Percentiles rank a stretch among this genome's conserved stretches.
Evolutionary conservation across 2,797 vertebrate species (phyloP).

Genomic region (Todus mexicanus): DNA sequence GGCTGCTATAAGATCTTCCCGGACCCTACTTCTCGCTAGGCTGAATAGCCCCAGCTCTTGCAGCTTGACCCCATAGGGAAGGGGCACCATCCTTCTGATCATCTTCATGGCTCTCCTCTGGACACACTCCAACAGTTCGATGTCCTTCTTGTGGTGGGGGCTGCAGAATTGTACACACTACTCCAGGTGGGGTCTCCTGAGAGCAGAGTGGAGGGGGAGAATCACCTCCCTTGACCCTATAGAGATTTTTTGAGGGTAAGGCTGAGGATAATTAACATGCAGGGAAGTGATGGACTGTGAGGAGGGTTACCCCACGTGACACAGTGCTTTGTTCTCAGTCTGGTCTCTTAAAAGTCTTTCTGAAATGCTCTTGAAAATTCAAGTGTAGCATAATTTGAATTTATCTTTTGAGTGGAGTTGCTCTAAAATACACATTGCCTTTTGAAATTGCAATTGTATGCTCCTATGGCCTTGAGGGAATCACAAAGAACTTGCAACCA

Average conservation of each 20-base stretch:
- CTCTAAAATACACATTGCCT: background rate
- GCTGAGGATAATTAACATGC: background rate
- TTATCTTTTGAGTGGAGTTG: background rate
- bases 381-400: background rate
- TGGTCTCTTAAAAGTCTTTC: background rate
- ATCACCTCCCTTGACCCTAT: too few relatives aligned
- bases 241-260: background rate
- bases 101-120: too few relatives aligned
- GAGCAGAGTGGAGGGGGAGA: too few relatives aligned
- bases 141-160: too few relatives aligned
- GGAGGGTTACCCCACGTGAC: background rate
- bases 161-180: too few relatives aligned
- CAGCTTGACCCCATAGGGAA: too few relatives aligned
- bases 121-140: too few relatives aligned
- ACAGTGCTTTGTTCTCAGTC: background rate
- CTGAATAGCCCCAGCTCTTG: too few relatives aligned
- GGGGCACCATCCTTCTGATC: too few relatives aligned
- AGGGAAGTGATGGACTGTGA: background rate
- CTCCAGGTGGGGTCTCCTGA: too few relatives aligned
- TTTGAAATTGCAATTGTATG: background rate
- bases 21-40: too few relatives aligned
- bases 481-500: background rate
- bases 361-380: conserved; percentile 15
- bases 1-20: too few relatives aligned
- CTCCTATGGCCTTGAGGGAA: background rate